Evolutionary conservation across 2,113 vertebrate species (phyloP).

Genomic region (Gadus chalcogrammus): DNA sequence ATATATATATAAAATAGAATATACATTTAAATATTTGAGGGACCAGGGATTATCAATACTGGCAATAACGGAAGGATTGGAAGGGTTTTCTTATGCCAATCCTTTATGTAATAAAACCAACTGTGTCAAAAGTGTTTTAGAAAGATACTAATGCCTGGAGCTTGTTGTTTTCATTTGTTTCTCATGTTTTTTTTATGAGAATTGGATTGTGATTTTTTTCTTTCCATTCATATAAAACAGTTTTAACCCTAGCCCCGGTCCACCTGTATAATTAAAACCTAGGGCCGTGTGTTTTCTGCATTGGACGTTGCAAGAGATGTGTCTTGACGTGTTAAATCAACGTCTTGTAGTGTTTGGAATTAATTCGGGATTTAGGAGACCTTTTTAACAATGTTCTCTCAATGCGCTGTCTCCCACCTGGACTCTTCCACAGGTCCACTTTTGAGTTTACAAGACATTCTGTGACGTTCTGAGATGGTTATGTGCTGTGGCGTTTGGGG

Average conservation of each 20-base stretch:
- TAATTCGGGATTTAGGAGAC: constrained; percentile 2
- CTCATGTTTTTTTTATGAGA: constrained; percentile 4
- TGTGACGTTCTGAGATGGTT: constrained; percentile 20
- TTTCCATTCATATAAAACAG: constrained; percentile 32
- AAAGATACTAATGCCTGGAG: constrained; percentile 15
- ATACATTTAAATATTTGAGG: constrained; percentile 36
- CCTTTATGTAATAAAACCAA: constrained; percentile 8
- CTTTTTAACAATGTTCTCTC: not conserved
- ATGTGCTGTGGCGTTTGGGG: constrained; percentile 4
- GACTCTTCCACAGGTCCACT: constrained; percentile 42
- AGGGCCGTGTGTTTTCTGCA: constrained; percentile 19
- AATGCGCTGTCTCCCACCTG: constrained; percentile 5
- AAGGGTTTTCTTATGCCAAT: constrained; percentile 20
- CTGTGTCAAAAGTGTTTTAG: constrained; percentile 38
- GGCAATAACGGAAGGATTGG: constrained; percentile 52
- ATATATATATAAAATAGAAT: not conserved
- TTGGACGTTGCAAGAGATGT: constrained; percentile 6
- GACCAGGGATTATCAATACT: constrained; percentile 36
- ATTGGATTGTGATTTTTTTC: constrained; percentile 30
- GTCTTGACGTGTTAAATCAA: not conserved
- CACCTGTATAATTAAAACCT: not conserved
- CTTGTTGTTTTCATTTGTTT: not conserved
- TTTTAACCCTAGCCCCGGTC: constrained; percentile 40
- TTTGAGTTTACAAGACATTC: constrained; percentile 30
- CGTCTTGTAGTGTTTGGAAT: constrained; percentile 8